These are phyloP conservation scores for Callimorpha dominula DNA, from an alignment of 2,888 invertebrate genomes.

Conservation along the genomic window DNA sequence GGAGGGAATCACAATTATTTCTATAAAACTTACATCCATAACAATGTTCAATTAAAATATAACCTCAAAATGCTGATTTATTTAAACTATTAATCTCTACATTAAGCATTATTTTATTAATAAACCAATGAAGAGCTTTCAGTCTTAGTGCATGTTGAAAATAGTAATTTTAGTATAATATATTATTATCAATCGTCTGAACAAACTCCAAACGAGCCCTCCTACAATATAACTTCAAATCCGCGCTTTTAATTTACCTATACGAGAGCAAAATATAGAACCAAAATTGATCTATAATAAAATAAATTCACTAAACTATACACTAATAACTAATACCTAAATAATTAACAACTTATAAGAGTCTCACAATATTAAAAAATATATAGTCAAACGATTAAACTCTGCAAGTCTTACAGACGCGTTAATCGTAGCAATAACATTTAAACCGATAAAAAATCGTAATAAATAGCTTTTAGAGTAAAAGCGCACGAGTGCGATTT, in stretches of 20 bases:
- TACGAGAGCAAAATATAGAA: slow-evolving; percentile 47
- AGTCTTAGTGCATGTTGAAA: slow-evolving; percentile 12
- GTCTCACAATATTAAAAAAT: slow-evolving; percentile 52
- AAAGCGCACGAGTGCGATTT: slow-evolving; percentile 64
- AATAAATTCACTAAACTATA: slow-evolving; percentile 69
- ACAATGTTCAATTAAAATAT: not conserved
- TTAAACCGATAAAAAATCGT: slow-evolving; percentile 64
- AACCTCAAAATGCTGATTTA: not conserved
- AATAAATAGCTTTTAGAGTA: slow-evolving; percentile 65
- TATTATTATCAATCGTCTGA: not conserved
- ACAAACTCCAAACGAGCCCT: slow-evolving; percentile 2
- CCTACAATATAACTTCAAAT: slow-evolving; percentile 32
- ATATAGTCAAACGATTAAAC: slow-evolving; percentile 52
- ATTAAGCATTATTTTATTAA: not conserved
- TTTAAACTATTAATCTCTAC: not conserved
- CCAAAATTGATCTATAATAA: slow-evolving; percentile 59
- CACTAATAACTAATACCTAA: slow-evolving; percentile 57
- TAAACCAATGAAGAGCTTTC: not conserved
- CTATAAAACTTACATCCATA: not conserved
- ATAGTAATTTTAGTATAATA: slow-evolving; percentile 1
- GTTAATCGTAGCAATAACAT: slow-evolving; percentile 67
- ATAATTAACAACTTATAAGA: slow-evolving; percentile 58
- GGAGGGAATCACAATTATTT: slow-evolving; percentile 11
- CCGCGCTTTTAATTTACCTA: slow-evolving; percentile 46
- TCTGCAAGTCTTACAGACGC: slow-evolving; percentile 69